These are phyloP conservation scores for Calliphora vicina DNA, from an alignment of 1,140 invertebrate genomes.

Conservation along the genomic window DNA sequence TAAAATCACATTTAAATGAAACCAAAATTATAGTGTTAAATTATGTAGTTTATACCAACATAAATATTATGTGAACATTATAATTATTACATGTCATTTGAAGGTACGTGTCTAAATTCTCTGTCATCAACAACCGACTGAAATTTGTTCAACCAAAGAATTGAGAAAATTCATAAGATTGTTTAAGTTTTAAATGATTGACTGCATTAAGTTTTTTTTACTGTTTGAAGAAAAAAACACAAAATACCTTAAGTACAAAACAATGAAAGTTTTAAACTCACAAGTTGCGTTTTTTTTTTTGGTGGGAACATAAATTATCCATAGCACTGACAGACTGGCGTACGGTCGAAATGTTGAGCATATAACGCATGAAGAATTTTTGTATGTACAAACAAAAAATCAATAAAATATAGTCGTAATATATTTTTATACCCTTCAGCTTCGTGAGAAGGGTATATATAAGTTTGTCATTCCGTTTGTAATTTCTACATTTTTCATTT, in stretches of 20 bases:
- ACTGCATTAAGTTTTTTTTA: neutral
- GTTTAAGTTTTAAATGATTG: neutral
- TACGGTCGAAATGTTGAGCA: neutral
- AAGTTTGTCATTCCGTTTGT: too few relatives aligned
- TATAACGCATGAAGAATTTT: constrained; percentile 1
- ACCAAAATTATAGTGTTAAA: neutral
- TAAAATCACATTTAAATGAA: neutral
- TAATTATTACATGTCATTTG: neutral
- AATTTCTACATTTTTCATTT: too few relatives aligned
- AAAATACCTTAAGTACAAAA: neutral
- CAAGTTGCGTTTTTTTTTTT: neutral
- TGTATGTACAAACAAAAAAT: neutral
- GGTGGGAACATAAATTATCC: neutral
- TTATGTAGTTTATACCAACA: neutral
- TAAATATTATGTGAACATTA: neutral
- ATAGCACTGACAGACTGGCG: neutral
- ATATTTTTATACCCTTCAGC: too few relatives aligned
- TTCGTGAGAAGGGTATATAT: too few relatives aligned
- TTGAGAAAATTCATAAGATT: neutral
- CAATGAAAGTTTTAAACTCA: neutral
- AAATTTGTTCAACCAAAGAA: neutral
- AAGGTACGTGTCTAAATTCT: neutral
- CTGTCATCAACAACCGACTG: neutral
- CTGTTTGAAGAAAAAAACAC: too few relatives aligned
- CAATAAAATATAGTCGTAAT: neutral